Base-by-base conservation (phyloP, 2,113 vertebrate species). In the Hemibagrus wyckioides region DNA sequence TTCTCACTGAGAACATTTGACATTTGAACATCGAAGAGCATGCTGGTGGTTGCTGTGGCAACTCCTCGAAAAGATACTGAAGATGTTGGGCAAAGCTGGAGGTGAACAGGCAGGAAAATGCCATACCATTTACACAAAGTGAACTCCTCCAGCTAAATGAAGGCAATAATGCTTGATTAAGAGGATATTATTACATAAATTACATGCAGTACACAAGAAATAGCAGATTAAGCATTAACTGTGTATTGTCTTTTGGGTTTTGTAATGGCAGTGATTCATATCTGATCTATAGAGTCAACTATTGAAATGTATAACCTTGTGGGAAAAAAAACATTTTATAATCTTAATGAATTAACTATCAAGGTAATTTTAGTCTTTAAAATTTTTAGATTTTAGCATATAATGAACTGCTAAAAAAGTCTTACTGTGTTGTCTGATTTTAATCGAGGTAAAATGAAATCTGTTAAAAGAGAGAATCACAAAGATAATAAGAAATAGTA, bases 31-130 rank as follows among this genome's bases (percentile, higher is more conserved):
- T 86, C 79, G 83, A 81, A 54, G 57, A 77, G 84, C 73, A 52
- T 82, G 81, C 82, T 77, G 79, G 52, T 67, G 81, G 91, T 92
- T 92, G 90, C 90, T 91, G 89, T 90, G 88, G 91, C 79, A 92
- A 92, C 90, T 50, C 59, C 89, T 88, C 79, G 56, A 85, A 88
- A 87, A 73, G 41, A 89, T 69, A 88, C 75, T 69, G 57, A 56
- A 85, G 59, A 83, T 56, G 63, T 84, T 69, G 33, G 50, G 33
- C 85, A 82, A 76, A 85, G 65, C 87, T 59, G 54, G 79, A 87
- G 36, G 56, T 65, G 73, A 41, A 50, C 57, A 86, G 23, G 86
- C 86, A 88, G 73, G 61, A 77, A 57, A 80, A 89, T 67, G n/a
- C 86, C 71, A 61, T 84, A 76, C 23, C 65, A 33, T 86, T 91